These are phyloP conservation scores for Saccopteryx leptura DNA, from an alignment of 2,113 vertebrate genomes.

Conservation along the genomic window DNA sequence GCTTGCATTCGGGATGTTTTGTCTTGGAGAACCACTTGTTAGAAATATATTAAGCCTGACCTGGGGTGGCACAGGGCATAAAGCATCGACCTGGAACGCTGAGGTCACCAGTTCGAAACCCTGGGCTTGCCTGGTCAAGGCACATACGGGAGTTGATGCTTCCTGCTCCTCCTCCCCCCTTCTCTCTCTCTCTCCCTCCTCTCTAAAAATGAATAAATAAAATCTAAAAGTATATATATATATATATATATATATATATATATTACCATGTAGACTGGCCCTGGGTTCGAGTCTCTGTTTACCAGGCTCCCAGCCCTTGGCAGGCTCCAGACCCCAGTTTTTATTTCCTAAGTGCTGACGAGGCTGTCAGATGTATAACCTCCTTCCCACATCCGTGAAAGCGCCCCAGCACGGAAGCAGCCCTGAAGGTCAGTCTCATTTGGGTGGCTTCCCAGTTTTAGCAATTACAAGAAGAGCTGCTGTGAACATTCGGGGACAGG, in stretches of 20 bases:
- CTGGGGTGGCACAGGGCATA: no score
- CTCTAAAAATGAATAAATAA: no score
- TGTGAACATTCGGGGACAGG: rapidly evolving
- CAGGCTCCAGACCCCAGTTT: not conserved
- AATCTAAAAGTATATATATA: no score
- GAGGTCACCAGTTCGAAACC: no score
- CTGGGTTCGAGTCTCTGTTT: not conserved
- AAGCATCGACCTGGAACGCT: no score
- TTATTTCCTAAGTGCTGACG: not conserved
- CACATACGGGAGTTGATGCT: no score
- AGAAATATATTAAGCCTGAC: no score
- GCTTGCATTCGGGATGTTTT: not conserved
- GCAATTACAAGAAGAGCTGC: not conserved
- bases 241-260: no score
- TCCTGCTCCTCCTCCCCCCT: no score
- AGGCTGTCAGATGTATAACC: not conserved
- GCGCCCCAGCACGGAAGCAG: not conserved
- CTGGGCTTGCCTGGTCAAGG: no score
- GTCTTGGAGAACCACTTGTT: not conserved
- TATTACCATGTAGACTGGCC: not conserved
- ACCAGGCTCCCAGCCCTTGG: not conserved
- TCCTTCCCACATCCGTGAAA: not conserved
- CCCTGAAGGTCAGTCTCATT: no score
- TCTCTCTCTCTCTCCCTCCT: no score
- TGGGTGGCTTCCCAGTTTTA: not conserved